phyloP scores from a whole-genome alignment of 2,797 vertebrate species.

The Momotus momota region DNA sequence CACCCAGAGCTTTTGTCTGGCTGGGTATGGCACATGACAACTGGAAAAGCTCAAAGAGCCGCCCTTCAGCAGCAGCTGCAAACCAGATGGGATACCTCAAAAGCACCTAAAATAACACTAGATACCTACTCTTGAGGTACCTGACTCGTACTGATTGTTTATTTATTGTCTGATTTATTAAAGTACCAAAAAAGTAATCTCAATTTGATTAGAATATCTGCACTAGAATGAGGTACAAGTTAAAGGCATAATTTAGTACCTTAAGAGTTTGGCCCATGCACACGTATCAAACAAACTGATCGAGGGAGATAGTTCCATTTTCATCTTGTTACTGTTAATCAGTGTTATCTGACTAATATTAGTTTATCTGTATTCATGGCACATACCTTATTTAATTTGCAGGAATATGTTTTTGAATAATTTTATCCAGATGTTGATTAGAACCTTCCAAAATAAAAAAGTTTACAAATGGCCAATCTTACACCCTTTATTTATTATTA shows the following conservation, averaged over 20 bases:
- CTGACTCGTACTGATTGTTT: neutral
- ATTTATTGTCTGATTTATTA: neutral
- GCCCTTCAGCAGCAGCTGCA: neutral
- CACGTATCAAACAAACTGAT: neutral
- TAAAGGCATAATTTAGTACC: neutral
- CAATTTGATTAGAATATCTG: neutral
- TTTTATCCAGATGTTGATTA: constrained; percentile 36
- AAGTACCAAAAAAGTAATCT: neutral
- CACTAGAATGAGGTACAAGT: neutral
- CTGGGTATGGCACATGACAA: neutral
- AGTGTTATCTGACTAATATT: neutral
- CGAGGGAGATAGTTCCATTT: neutral
- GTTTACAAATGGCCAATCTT: neutral
- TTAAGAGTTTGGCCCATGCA: neutral
- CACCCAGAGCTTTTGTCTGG: neutral
- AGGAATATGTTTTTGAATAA: neutral
- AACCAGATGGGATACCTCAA: neutral
- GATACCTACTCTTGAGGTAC: neutral
- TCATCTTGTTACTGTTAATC: neutral
- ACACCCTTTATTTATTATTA: constrained; percentile 32
- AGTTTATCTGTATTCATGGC: neutral
- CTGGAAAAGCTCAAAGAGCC: neutral
- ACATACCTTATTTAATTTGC: neutral
- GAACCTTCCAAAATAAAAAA: neutral
- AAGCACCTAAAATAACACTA: neutral